Conservation (phyloP, 2,113 vertebrate species). For the Perca fluviatilis region DNA sequence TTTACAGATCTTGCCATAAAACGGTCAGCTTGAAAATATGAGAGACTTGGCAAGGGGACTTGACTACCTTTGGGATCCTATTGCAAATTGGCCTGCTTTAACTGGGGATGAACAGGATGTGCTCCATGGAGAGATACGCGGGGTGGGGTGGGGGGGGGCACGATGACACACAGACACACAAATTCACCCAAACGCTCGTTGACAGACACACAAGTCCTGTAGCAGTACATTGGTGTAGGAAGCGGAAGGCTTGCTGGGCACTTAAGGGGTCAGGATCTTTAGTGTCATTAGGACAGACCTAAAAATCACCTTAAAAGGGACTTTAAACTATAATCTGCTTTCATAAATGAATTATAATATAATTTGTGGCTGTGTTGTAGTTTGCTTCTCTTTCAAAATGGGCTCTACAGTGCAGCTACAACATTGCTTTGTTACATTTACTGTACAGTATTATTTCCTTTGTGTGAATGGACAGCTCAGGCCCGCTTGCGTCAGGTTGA, state of each 20-base stretch:
- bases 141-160: not conserved
- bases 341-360: not conserved
- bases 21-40: constrained; percentile 85
- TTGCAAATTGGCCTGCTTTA: constrained; percentile 73
- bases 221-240: not conserved
- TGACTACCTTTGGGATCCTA: constrained; percentile 74
- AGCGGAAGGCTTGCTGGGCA: not conserved
- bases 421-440: not conserved
- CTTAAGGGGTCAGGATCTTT: not conserved
- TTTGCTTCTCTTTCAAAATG: not conserved
- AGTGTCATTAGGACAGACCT: not conserved
- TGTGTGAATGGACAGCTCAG: not conserved
- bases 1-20: constrained; percentile 83
- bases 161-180: not conserved
- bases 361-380: not conserved
- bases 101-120: constrained; percentile 78
- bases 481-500: not conserved
- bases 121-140: constrained; percentile 51
- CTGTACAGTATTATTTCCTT: not conserved
- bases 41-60: constrained; percentile 71
- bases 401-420: not conserved
- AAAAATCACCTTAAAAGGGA: not conserved
- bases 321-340: not conserved
- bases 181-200: not conserved
- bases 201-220: not conserved